A percentile compares a stretch with the other conserved stretches of the same genome.
phyloP scores from a whole-genome alignment of 2,113 vertebrate genomes.

The Bostrychus sinensis region DNA sequence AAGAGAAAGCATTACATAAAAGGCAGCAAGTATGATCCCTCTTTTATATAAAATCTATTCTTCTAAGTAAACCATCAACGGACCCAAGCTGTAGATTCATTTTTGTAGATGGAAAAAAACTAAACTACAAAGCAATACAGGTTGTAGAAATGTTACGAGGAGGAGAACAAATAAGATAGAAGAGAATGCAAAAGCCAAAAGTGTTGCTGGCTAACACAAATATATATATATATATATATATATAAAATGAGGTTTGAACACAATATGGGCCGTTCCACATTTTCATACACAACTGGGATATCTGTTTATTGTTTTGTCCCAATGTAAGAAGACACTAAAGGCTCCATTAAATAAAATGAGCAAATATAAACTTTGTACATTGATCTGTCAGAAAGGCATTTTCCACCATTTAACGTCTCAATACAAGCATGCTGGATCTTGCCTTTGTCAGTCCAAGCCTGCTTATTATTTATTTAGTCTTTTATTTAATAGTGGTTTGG shows the following conservation, averaged over 20 bases:
- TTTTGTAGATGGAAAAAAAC: background rate
- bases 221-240: no score
- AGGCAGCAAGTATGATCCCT: conserved; percentile 22
- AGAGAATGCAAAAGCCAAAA: background rate
- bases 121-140: conserved; percentile 11
- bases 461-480: background rate
- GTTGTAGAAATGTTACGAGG: background rate
- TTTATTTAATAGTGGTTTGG: conserved; percentile 45
- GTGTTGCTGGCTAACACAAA: conserved; percentile 3
- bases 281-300: conserved; percentile 9
- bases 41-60: conserved; percentile 11
- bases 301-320: conserved; percentile 37
- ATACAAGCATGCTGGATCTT: conserved; percentile 53
- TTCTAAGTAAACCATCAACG: conserved; percentile 2
- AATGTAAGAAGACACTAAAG: conserved; percentile 73
- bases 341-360: conserved; percentile 65
- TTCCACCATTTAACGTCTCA: conserved; percentile 44
- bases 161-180: background rate
- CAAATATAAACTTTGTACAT: conserved; percentile 74
- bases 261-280: background rate
- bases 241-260: background rate
- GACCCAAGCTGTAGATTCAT: background rate
- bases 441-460: background rate
- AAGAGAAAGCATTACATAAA: conserved; percentile 31
- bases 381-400: conserved; percentile 72